Evolutionary conservation across 2,113 vertebrate genomes (phyloP), one percentile per base, ranked within the genome.

Genomic region (Synodontis membranacea): DNA sequence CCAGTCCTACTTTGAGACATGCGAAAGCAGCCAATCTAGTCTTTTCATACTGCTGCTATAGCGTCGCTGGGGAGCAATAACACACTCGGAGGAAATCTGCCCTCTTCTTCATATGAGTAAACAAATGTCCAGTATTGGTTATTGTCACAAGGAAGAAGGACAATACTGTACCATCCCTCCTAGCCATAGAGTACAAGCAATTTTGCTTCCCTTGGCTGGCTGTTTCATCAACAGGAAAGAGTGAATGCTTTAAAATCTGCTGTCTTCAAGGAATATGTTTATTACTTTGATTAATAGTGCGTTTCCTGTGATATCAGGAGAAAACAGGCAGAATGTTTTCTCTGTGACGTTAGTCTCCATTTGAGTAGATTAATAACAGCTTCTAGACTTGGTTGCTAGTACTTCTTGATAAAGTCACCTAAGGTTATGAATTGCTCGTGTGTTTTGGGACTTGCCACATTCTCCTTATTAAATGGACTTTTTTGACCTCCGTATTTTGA

Each of bases 401-500:
- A 21, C 23, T 74, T 23, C 39, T 46, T 46, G 5, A n/a, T 46
- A 75, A 75, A 46, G 4, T n/a, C 72, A 46, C 23, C 72, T 75
- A 75, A 28, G 42, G 44, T 75, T 46, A 75, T 75, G 25, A 75
- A 75, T 75, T 75, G 8, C 25, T 75, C 72, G 11, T 75, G 25
- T 75, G 72, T 11, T 42, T 25, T 25, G 23, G 42, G 4, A 6
- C n/a, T 25, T 56, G 50, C 78, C 50, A 39, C 19, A 80, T 54
- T 37, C 52, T 58, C 21, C 9, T 52, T 52, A 17, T 25, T 80
- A 54, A 54, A 19, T 19, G 14, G 23, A 25, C 75, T 52, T 52
- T 50, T 50, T 52, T 79, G 76, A 79, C 76, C 46, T 50, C 48
- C n/a, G 11, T 50, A 37, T 80, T 68, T 68, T 28, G n/a, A 60